Evolutionary conservation across 2,797 vertebrate genomes (phyloP), one percentile per base, ranked within the genome.

Genomic region (Caiman crocodilus): DNA sequence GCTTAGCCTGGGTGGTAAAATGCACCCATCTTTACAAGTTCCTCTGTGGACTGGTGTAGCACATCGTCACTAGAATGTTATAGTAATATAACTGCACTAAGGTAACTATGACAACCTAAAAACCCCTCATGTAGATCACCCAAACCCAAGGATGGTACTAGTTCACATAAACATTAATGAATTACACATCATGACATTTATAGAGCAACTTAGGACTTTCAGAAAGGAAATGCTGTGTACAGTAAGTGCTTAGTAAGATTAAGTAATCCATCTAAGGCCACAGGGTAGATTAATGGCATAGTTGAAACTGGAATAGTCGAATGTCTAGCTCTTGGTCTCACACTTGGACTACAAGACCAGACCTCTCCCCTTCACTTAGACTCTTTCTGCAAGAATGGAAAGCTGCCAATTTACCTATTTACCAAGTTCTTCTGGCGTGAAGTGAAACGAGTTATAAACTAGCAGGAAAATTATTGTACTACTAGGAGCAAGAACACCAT

Each of bases 21-120:
- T 58, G 5, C 2, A 59, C 59, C n/a, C n/a, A 73, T 4, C 11
- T 76, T 1, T 11, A 42, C 67, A 71, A 21, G 23, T 32, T 32
- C 32, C 23, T 10, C 56, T 79, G 84, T 79, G 58, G 67, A 26
- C 4, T 73, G 55, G 55, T 42, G 7, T 3, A 58, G 25, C 7
- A 23, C 14, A 80, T 1, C 32, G 16, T 76, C n/a, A 4, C 4
- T 15, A 50, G 65, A 69, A 67, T 18, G 15, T 64, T 28, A 92
- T 23, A 81, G 58, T 69, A 2, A 79, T 61, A 82, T 80, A 42
- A 50, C 26, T 0, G 0, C 28, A 25, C 5, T 78, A 67, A 80
- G 84, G 59, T 9, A 91, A 57, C 65, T 30, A 32, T 16, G 12
- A 3, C 30, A 21, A 30, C 21, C 5, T 30, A 69, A 32, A 69